Base-by-base conservation (phyloP, 1,140 invertebrate genomes). In the Drosophila novamexicana region DNA sequence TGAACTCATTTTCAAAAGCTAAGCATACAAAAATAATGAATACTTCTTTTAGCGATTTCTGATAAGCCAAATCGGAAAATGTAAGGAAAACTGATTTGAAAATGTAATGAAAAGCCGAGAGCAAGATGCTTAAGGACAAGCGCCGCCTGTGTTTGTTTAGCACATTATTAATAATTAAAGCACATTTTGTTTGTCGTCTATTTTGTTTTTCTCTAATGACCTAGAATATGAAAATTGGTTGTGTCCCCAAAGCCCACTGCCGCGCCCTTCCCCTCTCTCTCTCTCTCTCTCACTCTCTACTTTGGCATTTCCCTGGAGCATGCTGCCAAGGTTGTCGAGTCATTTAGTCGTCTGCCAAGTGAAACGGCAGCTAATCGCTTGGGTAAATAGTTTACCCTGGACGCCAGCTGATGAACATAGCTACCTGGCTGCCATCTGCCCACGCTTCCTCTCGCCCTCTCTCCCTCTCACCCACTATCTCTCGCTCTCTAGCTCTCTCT, bases 91-190 rank as follows among this genome's bases (percentile, higher is more conserved):
- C 3, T 29, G 22, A 5, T 29, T 29, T 39, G 37, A 16, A 37
- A 37, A 16, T 37, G n/a, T 40, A 39, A 40, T 8, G 16, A n/a
- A 40, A 58, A 58, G 39, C 14, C 22, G 22, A 29, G 22, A 29
- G 22, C 4, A 29, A 29, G 22, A 29, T 62, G 44, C 57, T 58
- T 54, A 65, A 64, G 54, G 49, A 59, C 59, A 58, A 40, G 6
- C 18, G n/a, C 29, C 22, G 7, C 7, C 29, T 29, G 14, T 42
- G n/a, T 52, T 42, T 42, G 18, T 7, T 56, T 44, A 9, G 57
- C 54, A 64, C 79, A 86, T 86, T 79, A 82, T 88, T 86, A 88
- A 79, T 77, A 79, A 82, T 88, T 82, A 81, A 86, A 76, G 70
- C 71, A 82, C 79, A 79, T 86, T 79, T 57, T 44, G 73, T 61